phyloP scores from a whole-genome alignment of 1,140 invertebrate species.

The Penaeus japonicus region DNA sequence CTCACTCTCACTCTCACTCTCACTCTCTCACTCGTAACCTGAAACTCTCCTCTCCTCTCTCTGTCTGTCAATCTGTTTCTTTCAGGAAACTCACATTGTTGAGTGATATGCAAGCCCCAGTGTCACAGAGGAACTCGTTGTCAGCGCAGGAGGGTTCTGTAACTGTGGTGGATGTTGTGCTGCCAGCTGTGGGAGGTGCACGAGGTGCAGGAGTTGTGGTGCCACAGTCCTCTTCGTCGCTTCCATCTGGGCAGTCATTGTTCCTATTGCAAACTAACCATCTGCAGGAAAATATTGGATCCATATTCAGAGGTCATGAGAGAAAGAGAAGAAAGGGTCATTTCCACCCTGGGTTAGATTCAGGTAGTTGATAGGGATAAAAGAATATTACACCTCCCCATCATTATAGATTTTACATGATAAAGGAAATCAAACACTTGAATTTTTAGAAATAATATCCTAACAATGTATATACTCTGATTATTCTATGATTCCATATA shows the following conservation, averaged over 20 bases:
- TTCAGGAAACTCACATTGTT: constrained; percentile 29
- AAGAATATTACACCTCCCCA: too few relatives aligned
- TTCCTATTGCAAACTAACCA: constrained; percentile 43
- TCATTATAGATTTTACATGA: too few relatives aligned
- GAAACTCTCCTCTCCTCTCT: neutral
- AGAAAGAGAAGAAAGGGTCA: neutral
- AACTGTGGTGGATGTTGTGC: neutral
- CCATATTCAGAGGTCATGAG: neutral
- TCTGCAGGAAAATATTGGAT: constrained; percentile 1
- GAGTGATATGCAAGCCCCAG: constrained; percentile 41
- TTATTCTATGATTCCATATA: too few relatives aligned
- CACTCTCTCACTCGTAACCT: too few relatives aligned
- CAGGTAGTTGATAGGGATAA: too few relatives aligned
- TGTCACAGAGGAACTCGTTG: constrained; percentile 46
- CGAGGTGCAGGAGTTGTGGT: neutral
- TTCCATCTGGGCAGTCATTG: constrained; percentile 55
- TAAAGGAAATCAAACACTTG: too few relatives aligned
- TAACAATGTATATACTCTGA: too few relatives aligned
- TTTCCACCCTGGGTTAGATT: too few relatives aligned
- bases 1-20: too few relatives aligned
- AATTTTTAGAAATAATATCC: too few relatives aligned
- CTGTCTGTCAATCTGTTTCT: neutral
- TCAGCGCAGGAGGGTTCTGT: neutral
- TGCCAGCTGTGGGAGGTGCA: neutral
- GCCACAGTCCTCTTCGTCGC: constrained; percentile 46